A percentile compares a stretch with the other conserved stretches of the same genome.
Evolutionary conservation across 1,140 invertebrate species (phyloP).

Genomic region (Paracyclopina nana): DNA sequence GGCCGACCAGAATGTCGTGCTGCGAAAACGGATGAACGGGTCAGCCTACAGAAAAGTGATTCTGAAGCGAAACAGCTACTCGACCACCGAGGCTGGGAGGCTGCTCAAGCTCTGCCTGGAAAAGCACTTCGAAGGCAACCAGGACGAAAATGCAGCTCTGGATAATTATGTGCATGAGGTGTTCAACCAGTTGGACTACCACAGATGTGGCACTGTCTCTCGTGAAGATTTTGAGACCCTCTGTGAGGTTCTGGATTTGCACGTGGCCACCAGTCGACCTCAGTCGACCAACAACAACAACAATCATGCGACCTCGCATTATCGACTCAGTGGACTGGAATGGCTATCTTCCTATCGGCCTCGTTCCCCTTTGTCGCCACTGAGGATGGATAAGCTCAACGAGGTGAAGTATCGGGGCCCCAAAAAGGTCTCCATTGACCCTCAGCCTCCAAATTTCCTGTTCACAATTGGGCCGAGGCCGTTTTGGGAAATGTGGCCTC

Average conservation of each 20-base stretch:
- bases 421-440: not conserved
- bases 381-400: conserved; percentile 5
- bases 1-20: too few relatives aligned
- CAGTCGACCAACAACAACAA: too few relatives aligned
- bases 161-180: conserved; percentile 11
- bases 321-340: conserved; percentile 10
- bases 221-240: conserved; percentile 11
- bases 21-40: too few relatives aligned
- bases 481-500: conserved; percentile 15
- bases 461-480: conserved; percentile 14
- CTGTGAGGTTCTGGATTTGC: conserved; percentile 7
- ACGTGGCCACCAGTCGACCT: not conserved
- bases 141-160: not conserved
- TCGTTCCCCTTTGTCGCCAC: conserved; percentile 5
- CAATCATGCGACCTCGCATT: too few relatives aligned
- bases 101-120: not conserved
- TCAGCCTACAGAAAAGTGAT: too few relatives aligned
- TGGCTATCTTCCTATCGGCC: conserved; percentile 14
- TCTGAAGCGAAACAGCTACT: too few relatives aligned
- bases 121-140: not conserved
- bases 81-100: not conserved
- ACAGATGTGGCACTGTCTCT: not conserved
- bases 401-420: conserved; percentile 10
- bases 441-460: conserved; percentile 1
- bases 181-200: conserved; percentile 10